phyloP scores from a whole-genome alignment of 2,113 vertebrate species.

The Corythornis vintsioides region DNA sequence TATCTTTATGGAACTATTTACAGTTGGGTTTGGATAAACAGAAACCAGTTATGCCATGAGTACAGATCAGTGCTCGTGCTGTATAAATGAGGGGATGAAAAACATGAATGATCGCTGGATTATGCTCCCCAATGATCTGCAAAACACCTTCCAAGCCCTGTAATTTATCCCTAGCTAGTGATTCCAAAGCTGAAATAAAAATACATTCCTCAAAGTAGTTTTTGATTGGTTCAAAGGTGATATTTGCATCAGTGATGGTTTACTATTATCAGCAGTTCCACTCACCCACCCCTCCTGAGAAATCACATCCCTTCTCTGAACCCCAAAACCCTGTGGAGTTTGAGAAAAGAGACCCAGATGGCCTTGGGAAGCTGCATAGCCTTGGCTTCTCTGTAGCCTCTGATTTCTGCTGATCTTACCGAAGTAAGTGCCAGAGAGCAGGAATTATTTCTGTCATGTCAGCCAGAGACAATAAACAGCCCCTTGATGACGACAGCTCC shows the following conservation, averaged over 20 bases:
- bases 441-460: not conserved
- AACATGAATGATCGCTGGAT: not conserved
- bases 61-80: not conserved
- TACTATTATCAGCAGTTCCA: not conserved
- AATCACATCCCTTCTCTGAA: not conserved
- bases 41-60: not conserved
- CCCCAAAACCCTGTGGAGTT: not conserved
- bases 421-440: not conserved
- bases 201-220: not conserved
- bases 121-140: not conserved
- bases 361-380: not conserved
- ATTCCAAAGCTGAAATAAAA: not conserved
- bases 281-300: not conserved
- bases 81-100: not conserved
- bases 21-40: slow-evolving; percentile 17
- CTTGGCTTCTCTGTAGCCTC: not conserved
- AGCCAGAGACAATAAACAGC: not conserved
- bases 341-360: not conserved
- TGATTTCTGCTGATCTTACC: not conserved
- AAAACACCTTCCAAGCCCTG: not conserved
- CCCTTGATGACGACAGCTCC: not conserved
- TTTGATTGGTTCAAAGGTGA: not conserved
- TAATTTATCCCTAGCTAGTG: not conserved
- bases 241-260: not conserved
- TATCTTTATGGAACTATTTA: slow-evolving; percentile 50